Percentiles rank a stretch among this genome's conserved stretches.
Evolutionary conservation across 2,888 invertebrate genomes (phyloP).

Genomic region (Drosophila macrospina): DNA sequence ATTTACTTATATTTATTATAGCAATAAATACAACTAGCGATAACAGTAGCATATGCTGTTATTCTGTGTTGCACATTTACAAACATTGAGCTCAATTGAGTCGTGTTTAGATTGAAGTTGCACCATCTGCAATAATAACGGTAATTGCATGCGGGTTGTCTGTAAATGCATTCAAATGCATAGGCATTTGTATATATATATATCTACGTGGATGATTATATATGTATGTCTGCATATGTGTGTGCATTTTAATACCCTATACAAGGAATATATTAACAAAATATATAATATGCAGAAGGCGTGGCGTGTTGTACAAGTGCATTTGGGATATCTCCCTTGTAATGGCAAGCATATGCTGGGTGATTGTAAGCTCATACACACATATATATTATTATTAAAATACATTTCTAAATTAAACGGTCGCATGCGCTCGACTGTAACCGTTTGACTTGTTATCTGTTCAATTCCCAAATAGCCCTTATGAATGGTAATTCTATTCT

Average conservation of each 20-base stretch:
- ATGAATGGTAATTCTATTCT: background rate
- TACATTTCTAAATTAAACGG: no score
- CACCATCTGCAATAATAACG: conserved; percentile 13
- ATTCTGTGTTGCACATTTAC: conserved; percentile 24
- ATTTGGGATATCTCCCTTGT: no score
- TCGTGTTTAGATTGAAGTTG: conserved; percentile 10
- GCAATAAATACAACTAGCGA: conserved; percentile 13
- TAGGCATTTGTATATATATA: no score
- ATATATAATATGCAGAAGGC: no score
- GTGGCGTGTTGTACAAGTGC: no score
- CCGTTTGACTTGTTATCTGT: background rate
- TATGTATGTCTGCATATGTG: no score
- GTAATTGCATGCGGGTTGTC: conserved; percentile 30
- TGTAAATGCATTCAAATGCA: background rate
- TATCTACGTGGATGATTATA: background rate
- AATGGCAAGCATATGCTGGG: no score
- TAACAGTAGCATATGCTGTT: conserved; percentile 16
- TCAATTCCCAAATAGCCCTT: background rate
- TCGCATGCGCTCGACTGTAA: no score
- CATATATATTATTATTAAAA: no score
- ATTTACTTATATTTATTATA: conserved; percentile 15
- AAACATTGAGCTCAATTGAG: conserved; percentile 39
- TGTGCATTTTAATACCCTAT: no score
- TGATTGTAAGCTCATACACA: no score
- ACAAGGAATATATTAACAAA: no score